Conservation (phyloP, 1,140 invertebrate species). For the Pentalonia nigronervosa region DNA sequence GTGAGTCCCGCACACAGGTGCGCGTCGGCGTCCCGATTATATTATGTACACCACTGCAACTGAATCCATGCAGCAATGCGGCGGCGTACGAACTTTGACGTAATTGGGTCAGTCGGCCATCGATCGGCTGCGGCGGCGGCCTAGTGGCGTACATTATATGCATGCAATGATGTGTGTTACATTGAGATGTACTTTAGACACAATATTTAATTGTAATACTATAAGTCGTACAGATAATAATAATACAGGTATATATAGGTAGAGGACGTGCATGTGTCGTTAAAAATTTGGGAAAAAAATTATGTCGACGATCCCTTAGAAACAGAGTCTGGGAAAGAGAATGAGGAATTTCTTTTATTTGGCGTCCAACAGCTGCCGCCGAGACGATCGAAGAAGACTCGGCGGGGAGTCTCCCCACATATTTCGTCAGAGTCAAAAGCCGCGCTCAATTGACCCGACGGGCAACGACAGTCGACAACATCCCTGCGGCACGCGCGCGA, state of each 20-base stretch:
- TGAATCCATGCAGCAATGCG: background rate
- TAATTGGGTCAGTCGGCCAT: conserved; percentile 53
- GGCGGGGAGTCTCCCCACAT: background rate
- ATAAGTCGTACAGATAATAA: too few species aligned
- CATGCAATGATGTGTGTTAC: background rate
- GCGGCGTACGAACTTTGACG: background rate
- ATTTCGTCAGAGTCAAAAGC: background rate
- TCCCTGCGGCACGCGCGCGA: background rate
- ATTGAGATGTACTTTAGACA: background rate
- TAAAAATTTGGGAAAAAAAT: background rate
- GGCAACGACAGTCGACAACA: too few species aligned
- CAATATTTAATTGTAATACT: background rate
- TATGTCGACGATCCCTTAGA: too few species aligned
- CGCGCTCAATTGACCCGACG: too few species aligned
- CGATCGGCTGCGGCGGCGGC: background rate
- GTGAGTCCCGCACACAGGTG: background rate
- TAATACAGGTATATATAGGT: too few species aligned
- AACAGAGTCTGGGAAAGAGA: background rate
- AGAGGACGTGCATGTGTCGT: background rate
- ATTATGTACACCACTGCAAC: background rate
- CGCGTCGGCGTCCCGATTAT: background rate
- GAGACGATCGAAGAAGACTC: background rate
- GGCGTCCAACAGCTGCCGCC: background rate
- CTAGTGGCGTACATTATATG: background rate
- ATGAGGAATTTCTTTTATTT: background rate